Base-by-base conservation (phyloP, 2,113 vertebrate species). In the Trochalopteron elliotii region DNA sequence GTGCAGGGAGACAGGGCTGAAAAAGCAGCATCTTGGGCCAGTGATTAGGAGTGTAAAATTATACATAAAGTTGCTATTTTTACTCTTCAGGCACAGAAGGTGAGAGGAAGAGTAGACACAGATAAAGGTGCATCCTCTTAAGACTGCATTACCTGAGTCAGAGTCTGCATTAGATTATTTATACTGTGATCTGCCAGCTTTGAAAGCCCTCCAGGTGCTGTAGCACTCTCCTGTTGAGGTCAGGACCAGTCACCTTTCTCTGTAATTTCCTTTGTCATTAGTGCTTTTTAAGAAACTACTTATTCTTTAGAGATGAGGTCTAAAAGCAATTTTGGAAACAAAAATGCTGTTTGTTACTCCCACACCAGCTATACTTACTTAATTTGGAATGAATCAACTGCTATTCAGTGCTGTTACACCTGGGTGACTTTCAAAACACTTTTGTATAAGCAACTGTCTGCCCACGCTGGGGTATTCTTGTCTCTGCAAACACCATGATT, bases 181-280 rank as follows among this genome's bases (percentile, higher is more conserved):
- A 20, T 31, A 35, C 50, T 49, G 78, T 39, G 25, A 80, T 83
- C 45, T 92, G 76, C 50, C 45, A 77, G 45, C 37, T 82, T 83
- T 87, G 82, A 96, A 72, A 83, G 82, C 49, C 40, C 71, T 87
- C 52, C 87, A 93, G 76, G 57, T 91, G 69, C 84, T 78, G 23
- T 37, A 80, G 50, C 40, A 40, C 61, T 82, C 57, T 49, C 3
- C 67, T 74, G 50, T n/a, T 70, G 85, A 76, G 76, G 75, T 88
- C 83, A 77, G 77, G 47, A 67, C 45, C 13, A 74, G 76, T 37
- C 80, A 88, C 63, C 67, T 72, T 72, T 76, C 71, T 65, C 83
- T 64, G 28, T 56, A 19, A 78, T 91, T 75, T 84, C 49, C 57
- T 61, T 78, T 89, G 57, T 71, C 69, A 76, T 81, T 72, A 53